Conservation (phyloP, 2,797 vertebrate species). For the Enteromius argenteus region DNA sequence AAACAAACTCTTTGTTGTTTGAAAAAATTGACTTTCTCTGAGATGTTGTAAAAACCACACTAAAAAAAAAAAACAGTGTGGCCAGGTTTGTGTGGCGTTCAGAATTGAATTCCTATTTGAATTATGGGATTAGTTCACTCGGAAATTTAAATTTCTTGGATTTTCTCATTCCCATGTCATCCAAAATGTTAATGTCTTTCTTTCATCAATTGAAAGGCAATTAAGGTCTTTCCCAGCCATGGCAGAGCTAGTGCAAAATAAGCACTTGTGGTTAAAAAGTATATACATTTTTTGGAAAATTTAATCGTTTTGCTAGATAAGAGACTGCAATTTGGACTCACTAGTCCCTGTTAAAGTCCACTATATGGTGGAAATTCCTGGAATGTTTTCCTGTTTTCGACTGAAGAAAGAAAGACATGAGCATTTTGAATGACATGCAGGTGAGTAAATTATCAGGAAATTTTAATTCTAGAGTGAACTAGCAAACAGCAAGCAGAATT, state of each 20-base stretch:
- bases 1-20: not conserved
- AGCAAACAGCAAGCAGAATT: not conserved
- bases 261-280: not conserved
- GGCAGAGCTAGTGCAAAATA: not conserved
- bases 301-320: not conserved
- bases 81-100: not conserved
- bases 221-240: not conserved
- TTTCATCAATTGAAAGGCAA: not conserved
- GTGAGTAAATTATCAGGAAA: not conserved
- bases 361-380: not conserved
- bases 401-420: not conserved
- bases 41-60: not conserved
- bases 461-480: not conserved
- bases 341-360: not conserved
- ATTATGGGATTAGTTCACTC: not conserved
- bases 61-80: not conserved
- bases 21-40: constrained; percentile 8
- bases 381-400: not conserved
- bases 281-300: not conserved
- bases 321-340: not conserved
- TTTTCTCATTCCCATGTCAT: not conserved
- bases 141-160: not conserved
- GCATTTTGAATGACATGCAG: not conserved
- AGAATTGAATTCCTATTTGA: not conserved
- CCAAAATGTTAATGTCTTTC: not conserved